Evolutionary conservation across 2,888 invertebrate species (phyloP).

Genomic region (Cephus pulcher): DNA sequence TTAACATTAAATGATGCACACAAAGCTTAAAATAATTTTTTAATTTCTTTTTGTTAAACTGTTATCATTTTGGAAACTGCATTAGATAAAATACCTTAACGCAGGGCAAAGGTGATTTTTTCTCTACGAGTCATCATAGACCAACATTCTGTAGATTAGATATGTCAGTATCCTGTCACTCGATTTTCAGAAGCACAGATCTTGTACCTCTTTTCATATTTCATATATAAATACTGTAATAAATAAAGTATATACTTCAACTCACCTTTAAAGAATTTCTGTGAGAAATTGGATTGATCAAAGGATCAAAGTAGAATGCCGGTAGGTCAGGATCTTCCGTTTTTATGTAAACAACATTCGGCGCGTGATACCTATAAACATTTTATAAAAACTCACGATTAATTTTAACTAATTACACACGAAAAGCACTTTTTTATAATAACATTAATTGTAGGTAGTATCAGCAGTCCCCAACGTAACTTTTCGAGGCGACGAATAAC

Average conservation of each 20-base stretch:
- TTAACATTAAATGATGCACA: background rate
- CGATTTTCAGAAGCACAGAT: background rate
- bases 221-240: background rate
- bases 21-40: background rate
- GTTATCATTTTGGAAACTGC: conserved; percentile 27
- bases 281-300: conserved; percentile 99
- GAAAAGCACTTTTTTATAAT: background rate
- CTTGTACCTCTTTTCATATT: background rate
- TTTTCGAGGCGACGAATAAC: conserved; percentile 70
- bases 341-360: conserved; percentile 99
- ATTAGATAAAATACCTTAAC: conserved; percentile 19
- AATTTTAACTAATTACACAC: conserved; percentile 13
- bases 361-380: conserved; percentile 92
- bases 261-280: conserved; percentile 84
- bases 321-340: conserved; percentile 99
- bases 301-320: conserved; percentile 99
- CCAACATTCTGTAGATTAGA: conserved; percentile 13
- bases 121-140: conserved; percentile 22
- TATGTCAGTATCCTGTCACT: conserved; percentile 19
- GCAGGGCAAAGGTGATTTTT: conserved; percentile 26
- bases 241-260: background rate
- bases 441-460: conserved; percentile 60
- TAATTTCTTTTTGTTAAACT: background rate
- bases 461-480: conserved; percentile 70
- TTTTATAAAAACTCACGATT: conserved; percentile 7